Evolutionary conservation across 2,888 invertebrate genomes (phyloP), one percentile per base, ranked within the genome.

Genomic region (Cenopis cana): DNA sequence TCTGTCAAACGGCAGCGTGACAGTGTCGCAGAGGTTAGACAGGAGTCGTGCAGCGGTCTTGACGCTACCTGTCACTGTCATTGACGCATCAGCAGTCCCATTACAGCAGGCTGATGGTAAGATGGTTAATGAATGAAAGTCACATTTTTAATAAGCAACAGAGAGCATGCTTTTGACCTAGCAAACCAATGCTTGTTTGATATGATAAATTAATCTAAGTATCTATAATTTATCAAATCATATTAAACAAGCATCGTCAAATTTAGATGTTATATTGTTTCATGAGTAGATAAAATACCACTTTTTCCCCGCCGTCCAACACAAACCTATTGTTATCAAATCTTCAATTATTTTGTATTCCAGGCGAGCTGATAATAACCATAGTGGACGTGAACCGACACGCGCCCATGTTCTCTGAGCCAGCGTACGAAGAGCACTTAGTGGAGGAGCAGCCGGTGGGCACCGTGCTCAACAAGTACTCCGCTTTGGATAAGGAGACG

Each of bases 371-470:
- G 24, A 95, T 95, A 73, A 95, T 96, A 75, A 95, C 95, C 18
- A 95, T 96, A 73, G 95, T 95, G 38, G 96, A 96, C 79, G 95
- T 96, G 0, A 96, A 96, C 83, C 95, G 95, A 60, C 93, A 95
- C 74, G 95, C 96, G 0, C 96, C 96, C 4, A 84, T 86, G 1
- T 94, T 94, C 84, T 83, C 89, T 0, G 88, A 93, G 59, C 89
- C 92, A 0, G 87, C 90, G 2, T 94, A 93, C 81, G 77, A 86
- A 61, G 89, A 89, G 78, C 78, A 75, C 0, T 94, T 98, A 78
- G 94, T 95, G 66, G 98, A 98, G 85, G 98, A 98, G 81, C 96
- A 97, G 82, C 97, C 98, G 0, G 85, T 95, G 0, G 98, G 97
- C 10, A 96, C 97, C 0, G 93, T 96, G 10, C 95, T 98, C 2